Percentiles rank a stretch among this genome's conserved stretches.
These are phyloP conservation scores for Falco columbarius DNA, from an alignment of 2,797 vertebrate species.

Conservation along the genomic window DNA sequence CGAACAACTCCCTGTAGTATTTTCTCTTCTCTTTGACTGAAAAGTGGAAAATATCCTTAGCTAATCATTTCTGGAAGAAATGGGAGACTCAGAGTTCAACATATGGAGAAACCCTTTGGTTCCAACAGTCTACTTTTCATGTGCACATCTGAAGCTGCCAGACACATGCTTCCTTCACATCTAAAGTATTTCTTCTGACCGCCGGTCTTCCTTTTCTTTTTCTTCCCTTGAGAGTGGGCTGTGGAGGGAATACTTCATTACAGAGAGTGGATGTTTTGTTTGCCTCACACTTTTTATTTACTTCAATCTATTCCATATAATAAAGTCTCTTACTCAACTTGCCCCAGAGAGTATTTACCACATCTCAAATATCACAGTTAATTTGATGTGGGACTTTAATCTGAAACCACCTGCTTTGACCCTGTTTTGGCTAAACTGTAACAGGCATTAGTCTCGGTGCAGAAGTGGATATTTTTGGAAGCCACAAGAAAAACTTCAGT, in stretches of 20 bases:
- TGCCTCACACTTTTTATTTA: conserved; percentile 27
- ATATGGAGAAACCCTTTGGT: conserved; percentile 51
- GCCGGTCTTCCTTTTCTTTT: conserved; percentile 48
- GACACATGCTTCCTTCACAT: conserved; percentile 61
- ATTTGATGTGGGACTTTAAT: conserved; percentile 37
- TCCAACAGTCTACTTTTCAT: conserved; percentile 61
- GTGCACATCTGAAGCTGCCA: conserved; percentile 51
- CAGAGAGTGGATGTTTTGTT: not conserved
- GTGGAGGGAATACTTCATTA: not conserved
- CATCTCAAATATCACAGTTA: conserved; percentile 19
- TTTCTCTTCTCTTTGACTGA: conserved; percentile 44
- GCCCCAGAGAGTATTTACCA: conserved; percentile 15
- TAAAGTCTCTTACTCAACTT: not conserved
- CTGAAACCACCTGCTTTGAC: conserved; percentile 34
- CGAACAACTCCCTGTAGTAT: conserved; percentile 8
- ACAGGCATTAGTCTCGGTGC: not conserved
- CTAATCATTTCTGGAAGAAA: conserved; percentile 66
- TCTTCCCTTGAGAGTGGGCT: not conserved
- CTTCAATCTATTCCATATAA: not conserved
- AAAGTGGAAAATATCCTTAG: conserved; percentile 67
- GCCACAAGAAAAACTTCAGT: not conserved
- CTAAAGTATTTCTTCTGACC: conserved; percentile 42
- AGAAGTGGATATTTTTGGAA: conserved; percentile 53
- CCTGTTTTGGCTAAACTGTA: conserved; percentile 1
- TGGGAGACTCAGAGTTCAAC: conserved; percentile 40